Evolutionary conservation across 2,888 invertebrate species (phyloP).

Genomic region (Synanthedon formicaeformis): DNA sequence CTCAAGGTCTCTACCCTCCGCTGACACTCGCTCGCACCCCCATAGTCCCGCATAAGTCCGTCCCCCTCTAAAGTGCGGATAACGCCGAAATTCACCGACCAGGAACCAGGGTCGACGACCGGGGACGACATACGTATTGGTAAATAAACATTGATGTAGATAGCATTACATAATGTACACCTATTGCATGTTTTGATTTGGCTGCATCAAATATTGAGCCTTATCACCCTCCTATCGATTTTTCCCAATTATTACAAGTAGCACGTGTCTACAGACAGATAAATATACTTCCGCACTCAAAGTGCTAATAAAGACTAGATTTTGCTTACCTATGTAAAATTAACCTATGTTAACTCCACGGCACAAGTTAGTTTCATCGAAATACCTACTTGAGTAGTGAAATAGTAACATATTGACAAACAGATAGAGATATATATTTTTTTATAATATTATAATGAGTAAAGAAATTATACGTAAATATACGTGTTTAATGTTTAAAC

Average conservation of each 20-base stretch:
- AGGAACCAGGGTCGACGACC: conserved; percentile 53
- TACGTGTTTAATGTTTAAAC: too few relatives aligned
- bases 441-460: background rate
- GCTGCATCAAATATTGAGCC: background rate
- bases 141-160: conserved; percentile 61
- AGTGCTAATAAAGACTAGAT: too few relatives aligned
- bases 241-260: too few relatives aligned
- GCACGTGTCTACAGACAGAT: too few relatives aligned
- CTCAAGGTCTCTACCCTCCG: conserved; percentile 69
- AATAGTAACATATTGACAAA: too few relatives aligned
- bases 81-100: conserved; percentile 60
- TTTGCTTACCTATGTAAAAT: too few relatives aligned
- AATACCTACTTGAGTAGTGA: too few relatives aligned
- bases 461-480: too few relatives aligned
- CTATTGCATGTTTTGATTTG: conserved; percentile 22
- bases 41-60: conserved; percentile 30
- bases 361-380: too few relatives aligned
- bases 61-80: conserved; percentile 52
- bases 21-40: conserved; percentile 37
- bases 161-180: conserved; percentile 40
- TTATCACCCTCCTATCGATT: too few relatives aligned
- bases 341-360: too few relatives aligned
- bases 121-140: conserved; percentile 54
- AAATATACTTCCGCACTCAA: too few relatives aligned
- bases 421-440: background rate